These are phyloP conservation scores for Chymomyza costata DNA, from an alignment of 1,140 invertebrate species.

Conservation along the genomic window DNA sequence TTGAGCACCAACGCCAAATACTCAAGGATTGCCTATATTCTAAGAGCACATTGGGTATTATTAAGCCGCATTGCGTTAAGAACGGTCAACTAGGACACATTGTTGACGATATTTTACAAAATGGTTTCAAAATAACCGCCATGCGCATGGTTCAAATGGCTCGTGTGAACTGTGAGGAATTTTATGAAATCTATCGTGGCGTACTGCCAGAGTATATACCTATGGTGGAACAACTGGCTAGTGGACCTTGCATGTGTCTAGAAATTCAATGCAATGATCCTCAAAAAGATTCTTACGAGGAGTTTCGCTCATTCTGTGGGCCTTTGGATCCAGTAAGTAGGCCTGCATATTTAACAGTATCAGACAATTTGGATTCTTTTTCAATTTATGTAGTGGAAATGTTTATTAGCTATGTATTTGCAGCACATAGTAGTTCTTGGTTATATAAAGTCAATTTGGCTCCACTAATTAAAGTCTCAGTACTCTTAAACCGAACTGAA, in stretches of 20 bases:
- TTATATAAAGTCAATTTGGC: too few relatives aligned
- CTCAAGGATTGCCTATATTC: conserved; percentile 44
- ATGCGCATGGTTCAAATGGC: conserved; percentile 88
- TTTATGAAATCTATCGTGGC: conserved; percentile 95
- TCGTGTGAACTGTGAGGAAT: conserved; percentile 89
- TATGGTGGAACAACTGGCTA: conserved; percentile 88
- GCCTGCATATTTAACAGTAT: too few relatives aligned
- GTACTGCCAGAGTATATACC: conserved; percentile 89
- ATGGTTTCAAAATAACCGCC: conserved; percentile 86
- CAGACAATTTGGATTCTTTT: too few relatives aligned
- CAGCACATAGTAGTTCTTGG: too few relatives aligned
- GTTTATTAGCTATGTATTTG: too few relatives aligned
- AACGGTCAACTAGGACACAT: conserved; percentile 84
- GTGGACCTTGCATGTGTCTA: conserved; percentile 90
- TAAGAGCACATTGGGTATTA: conserved; percentile 86
- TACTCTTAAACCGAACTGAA: too few relatives aligned
- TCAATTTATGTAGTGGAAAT: too few relatives aligned
- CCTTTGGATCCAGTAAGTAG: conserved; percentile 89
- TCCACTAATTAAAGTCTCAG: too few relatives aligned
- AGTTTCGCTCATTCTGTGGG: conserved; percentile 90
- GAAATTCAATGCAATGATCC: conserved; percentile 85
- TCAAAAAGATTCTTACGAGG: conserved; percentile 77
- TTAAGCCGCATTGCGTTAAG: conserved; percentile 93
- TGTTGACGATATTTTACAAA: conserved; percentile 83
- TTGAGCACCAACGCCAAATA: conserved; percentile 74